phyloP scores from a whole-genome alignment of 2,888 invertebrate species.

The Antheraea yamamai region DNA sequence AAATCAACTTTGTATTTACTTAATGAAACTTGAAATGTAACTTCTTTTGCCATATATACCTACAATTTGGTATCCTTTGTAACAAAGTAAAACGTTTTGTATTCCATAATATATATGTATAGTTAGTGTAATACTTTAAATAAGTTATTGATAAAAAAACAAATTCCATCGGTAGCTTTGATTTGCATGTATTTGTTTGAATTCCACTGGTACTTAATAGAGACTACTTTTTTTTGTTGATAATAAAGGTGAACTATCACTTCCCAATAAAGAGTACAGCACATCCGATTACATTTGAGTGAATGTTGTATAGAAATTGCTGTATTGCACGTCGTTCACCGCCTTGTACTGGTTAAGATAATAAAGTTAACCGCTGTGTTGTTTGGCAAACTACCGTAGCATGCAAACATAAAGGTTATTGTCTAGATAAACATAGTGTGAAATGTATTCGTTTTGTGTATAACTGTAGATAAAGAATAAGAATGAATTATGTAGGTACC shows the following conservation, averaged over 20 bases:
- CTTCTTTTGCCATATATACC: background rate
- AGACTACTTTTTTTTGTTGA: background rate
- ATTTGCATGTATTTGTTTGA: background rate
- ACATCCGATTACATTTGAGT: background rate
- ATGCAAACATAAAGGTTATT: background rate
- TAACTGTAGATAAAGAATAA: background rate
- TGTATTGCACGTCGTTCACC: background rate
- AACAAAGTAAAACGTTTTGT: background rate
- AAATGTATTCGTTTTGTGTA: background rate
- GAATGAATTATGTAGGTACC: background rate
- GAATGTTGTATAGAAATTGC: background rate
- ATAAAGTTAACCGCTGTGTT: background rate
- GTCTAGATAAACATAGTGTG: background rate
- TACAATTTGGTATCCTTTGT: background rate
- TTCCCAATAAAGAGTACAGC: background rate
- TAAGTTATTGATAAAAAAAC: background rate
- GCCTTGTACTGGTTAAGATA: background rate
- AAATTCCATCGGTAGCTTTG: background rate
- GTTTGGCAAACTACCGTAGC: background rate
- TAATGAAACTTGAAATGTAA: background rate
- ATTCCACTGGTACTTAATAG: background rate
- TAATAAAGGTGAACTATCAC: background rate
- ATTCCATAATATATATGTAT: background rate
- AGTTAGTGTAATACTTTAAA: background rate
- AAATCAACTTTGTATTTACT: background rate